Percentiles rank a stretch among this genome's conserved stretches.
phyloP scores from a whole-genome alignment of 2,888 invertebrate genomes.

The Eudemis profundana region DNA sequence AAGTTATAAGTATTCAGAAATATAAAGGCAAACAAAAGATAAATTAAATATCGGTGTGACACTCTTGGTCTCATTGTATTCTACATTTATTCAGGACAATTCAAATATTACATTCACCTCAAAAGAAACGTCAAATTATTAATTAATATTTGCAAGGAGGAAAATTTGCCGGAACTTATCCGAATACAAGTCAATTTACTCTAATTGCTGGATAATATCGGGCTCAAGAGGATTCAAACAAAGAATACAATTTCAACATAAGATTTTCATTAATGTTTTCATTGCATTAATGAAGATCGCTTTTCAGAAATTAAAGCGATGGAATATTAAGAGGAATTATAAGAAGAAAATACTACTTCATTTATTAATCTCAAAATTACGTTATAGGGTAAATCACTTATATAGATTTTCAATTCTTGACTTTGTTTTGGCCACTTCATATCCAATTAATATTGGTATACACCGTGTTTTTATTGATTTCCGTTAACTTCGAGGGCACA shows the following conservation, averaged over 20 bases:
- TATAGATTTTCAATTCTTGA: too few relatives aligned
- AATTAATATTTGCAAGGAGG: not conserved
- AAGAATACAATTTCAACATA: constrained; percentile 16
- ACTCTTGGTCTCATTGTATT: not conserved
- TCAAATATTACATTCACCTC: not conserved
- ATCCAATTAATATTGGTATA: too few relatives aligned
- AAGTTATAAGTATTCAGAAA: too few relatives aligned
- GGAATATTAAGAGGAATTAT: not conserved
- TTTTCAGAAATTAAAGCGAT: constrained; percentile 8
- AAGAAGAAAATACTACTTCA: not conserved
- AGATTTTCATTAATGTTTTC: constrained; percentile 21
- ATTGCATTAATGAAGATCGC: constrained; percentile 18
- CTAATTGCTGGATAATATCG: constrained; percentile 28
- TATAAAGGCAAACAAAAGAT: too few relatives aligned
- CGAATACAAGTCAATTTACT: constrained; percentile 1
- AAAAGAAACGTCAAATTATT: constrained; percentile 13
- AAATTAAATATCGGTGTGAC: too few relatives aligned
- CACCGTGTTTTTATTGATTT: too few relatives aligned
- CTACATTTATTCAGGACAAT: not conserved
- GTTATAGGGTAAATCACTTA: too few relatives aligned
- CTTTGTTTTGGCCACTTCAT: too few relatives aligned
- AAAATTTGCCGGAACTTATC: not conserved
- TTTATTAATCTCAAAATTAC: too few relatives aligned
- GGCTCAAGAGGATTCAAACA: constrained; percentile 5
- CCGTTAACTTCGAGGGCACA: too few relatives aligned